phyloP scores from a whole-genome alignment of 2,888 invertebrate genomes.

The Amiota minor region DNA sequence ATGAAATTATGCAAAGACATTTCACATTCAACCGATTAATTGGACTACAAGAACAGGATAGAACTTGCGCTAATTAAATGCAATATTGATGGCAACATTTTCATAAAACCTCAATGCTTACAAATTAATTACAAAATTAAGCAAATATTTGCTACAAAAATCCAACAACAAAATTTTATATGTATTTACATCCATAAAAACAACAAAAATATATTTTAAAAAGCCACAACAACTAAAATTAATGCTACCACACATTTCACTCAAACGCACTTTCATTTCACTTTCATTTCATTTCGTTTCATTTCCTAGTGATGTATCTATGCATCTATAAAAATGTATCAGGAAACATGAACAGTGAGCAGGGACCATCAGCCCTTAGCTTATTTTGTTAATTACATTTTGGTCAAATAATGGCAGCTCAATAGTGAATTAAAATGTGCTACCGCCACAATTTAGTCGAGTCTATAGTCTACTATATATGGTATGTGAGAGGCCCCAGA shows the following conservation, averaged over 20 bases:
- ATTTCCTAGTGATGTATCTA: background rate
- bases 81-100: no score
- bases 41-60: no score
- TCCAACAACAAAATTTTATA: constrained; percentile 10
- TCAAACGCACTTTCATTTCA: background rate
- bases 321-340: background rate
- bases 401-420: constrained; percentile 72
- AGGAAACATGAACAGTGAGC: constrained; percentile 24
- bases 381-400: constrained; percentile 69
- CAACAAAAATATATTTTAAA: constrained; percentile 4
- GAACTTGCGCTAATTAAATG: no score
- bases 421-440: constrained; percentile 67
- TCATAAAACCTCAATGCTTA: constrained; percentile 40
- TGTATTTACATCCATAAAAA: constrained; percentile 19
- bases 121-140: constrained; percentile 62
- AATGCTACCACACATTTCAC: no score
- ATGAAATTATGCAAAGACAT: no score
- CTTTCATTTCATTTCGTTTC: constrained; percentile 4
- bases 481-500: no score
- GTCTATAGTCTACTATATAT: no score
- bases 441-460: constrained; percentile 45
- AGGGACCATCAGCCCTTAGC: constrained; percentile 32
- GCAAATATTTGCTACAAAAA: constrained; percentile 39
- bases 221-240: background rate
- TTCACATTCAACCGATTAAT: no score